Base-by-base conservation (phyloP, 2,888 invertebrate species). In the Agriopis aurantiaria region DNA sequence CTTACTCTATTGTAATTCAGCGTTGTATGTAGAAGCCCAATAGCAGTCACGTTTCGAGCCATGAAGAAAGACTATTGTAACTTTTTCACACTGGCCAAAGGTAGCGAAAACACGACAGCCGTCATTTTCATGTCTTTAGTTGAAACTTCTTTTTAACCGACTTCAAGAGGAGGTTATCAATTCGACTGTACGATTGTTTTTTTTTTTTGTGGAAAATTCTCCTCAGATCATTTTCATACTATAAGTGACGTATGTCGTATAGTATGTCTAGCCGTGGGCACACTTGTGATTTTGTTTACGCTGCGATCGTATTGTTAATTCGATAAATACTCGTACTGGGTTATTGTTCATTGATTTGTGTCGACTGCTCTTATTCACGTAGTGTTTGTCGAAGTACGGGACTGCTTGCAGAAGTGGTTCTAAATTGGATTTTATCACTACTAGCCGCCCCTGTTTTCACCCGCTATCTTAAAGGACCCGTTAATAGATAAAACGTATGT, bases 261-360 rank as follows among this genome's bases (percentile, higher is more conserved):
- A 46, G 23, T 23, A 58, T 58, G 45, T 58, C n/a, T 12, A n/a
- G 40, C n/a, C 48, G 53, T 12, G 14, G 6, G n/a, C 45, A 65
- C 60, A 5, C 12, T 17, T 12, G 48, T 43, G n/a, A 61, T 64
- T 48, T 56, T 68, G 69, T 73, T 68, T 60, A 65, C 65, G 57
- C 40, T 52, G 62, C 65, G 67, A 67, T 67, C 57, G 65, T 62
- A 66, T 75, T 72, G 73, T 75, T 70, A 64, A 65, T 68, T 70
- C 64, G 45, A 68, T 46, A 62, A 72, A 72, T 59, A 65, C 60
- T 65, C 60, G 65, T 59, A 64, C 56, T 72, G 69, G 68, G 71
- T 71, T 72, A 68, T 74, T 74, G 66, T 65, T 69, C 69, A 65
- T 67, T 69, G 66, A 71, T 71, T 67, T 48, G 56, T 17, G n/a